Percentiles rank a stretch among this genome's conserved stretches.
Conservation (phyloP, 2,797 vertebrate species). For the Centropyge bicolor region DNA sequence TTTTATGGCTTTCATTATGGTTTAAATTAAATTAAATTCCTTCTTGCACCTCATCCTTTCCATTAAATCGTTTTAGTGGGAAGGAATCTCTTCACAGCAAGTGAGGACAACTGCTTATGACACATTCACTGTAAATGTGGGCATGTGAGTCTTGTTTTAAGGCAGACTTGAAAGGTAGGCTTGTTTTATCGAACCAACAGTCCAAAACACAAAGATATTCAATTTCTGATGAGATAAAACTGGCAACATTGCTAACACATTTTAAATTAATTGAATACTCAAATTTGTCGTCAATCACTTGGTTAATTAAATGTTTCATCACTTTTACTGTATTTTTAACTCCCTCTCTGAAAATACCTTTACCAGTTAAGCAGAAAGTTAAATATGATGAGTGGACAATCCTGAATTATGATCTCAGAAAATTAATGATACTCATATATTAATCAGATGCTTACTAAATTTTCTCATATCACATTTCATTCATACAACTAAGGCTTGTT, state of each 20-base stretch:
- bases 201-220: too few relatives aligned
- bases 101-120: background rate
- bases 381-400: background rate
- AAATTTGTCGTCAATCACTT: too few relatives aligned
- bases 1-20: background rate
- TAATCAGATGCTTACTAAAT: background rate
- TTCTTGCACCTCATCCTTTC: background rate
- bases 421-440: background rate
- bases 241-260: too few relatives aligned
- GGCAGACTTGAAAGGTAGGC: background rate
- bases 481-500: constrained; percentile 5
- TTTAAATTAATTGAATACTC: too few relatives aligned
- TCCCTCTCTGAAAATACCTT: too few relatives aligned
- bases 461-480: background rate
- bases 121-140: background rate
- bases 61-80: background rate
- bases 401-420: background rate
- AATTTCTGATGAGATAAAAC: too few relatives aligned
- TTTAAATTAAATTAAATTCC: background rate
- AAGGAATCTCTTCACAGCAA: background rate
- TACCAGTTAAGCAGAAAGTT: too few relatives aligned
- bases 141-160: background rate
- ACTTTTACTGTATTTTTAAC: too few relatives aligned
- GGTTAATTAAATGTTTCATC: too few relatives aligned
- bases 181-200: too few relatives aligned